Conservation (phyloP, 1,140 invertebrate genomes). For the Oscheius sp. region DNA sequence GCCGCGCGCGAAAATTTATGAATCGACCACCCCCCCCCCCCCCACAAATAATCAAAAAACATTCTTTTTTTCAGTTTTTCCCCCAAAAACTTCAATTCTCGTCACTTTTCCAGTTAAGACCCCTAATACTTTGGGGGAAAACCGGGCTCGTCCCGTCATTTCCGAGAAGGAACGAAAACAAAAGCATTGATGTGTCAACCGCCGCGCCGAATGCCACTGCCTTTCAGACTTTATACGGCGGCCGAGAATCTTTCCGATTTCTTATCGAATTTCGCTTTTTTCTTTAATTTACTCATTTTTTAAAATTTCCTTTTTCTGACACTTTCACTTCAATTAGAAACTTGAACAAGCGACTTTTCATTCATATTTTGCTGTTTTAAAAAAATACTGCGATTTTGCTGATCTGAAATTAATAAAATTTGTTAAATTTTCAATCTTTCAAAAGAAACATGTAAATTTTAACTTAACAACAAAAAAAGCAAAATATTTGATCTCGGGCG, state of each 20-base stretch:
- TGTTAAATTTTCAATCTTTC: too few species aligned
- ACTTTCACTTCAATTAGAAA: neutral
- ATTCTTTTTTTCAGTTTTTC: neutral
- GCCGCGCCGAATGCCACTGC: too few species aligned
- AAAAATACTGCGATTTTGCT: neutral
- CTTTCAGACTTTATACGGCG: neutral
- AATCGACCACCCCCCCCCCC: too few species aligned
- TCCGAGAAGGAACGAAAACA: neutral
- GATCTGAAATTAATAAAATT: too few species aligned
- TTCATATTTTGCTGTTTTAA: neutral
- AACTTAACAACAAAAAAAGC: too few species aligned
- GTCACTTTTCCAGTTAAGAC: neutral
- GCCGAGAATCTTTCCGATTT: neutral
- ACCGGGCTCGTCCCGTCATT: neutral
- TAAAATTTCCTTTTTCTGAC: neutral
- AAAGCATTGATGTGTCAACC: neutral
- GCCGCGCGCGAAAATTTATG: too few species aligned
- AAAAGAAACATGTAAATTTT: too few species aligned
- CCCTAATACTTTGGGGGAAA: neutral
- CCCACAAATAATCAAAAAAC: too few species aligned
- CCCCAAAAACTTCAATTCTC: neutral
- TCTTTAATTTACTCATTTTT: neutral
- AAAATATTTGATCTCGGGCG: conserved; percentile 50
- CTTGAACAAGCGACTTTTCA: neutral
- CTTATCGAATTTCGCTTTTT: too few species aligned